These are phyloP conservation scores for Colletes latitarsis DNA, from an alignment of 1,140 invertebrate genomes.

Conservation along the genomic window DNA sequence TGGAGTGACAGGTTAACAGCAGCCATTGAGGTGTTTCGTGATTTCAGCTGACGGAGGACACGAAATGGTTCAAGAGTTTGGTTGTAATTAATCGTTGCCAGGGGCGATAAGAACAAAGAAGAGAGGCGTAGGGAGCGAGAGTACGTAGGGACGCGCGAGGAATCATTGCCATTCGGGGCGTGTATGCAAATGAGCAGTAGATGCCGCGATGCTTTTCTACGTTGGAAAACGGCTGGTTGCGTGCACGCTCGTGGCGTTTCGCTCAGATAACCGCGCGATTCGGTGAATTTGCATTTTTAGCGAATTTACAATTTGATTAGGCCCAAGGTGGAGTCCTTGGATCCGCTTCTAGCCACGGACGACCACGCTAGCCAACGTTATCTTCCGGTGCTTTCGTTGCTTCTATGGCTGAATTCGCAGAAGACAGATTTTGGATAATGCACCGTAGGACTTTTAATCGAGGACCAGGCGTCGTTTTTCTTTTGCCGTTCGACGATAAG, in stretches of 20 bases:
- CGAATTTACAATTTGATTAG: conserved; percentile 73
- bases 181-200: conserved; percentile 64
- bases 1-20: not conserved
- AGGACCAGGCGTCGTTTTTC: too few species aligned
- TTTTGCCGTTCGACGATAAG: not conserved
- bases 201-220: conserved; percentile 52
- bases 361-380: conserved; percentile 24
- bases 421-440: conserved; percentile 60
- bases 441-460: not conserved
- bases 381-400: conserved; percentile 46
- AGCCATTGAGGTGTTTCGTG: conserved; percentile 1
- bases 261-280: conserved; percentile 57
- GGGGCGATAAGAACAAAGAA: conserved; percentile 32
- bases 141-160: conserved; percentile 8
- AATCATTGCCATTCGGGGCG: conserved; percentile 61
- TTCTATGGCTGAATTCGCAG: conserved; percentile 40
- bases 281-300: conserved; percentile 70
- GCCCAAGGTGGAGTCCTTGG: conserved; percentile 5
- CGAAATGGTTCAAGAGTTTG: conserved; percentile 17
- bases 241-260: conserved; percentile 36
- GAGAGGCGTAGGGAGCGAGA: conserved; percentile 26
- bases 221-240: conserved; percentile 57
- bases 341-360: not conserved
- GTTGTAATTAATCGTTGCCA: conserved; percentile 56
- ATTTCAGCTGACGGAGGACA: conserved; percentile 4